Evolutionary conservation across 2,797 vertebrate genomes (phyloP).

Genomic region (Diglossa cyanea): DNA sequence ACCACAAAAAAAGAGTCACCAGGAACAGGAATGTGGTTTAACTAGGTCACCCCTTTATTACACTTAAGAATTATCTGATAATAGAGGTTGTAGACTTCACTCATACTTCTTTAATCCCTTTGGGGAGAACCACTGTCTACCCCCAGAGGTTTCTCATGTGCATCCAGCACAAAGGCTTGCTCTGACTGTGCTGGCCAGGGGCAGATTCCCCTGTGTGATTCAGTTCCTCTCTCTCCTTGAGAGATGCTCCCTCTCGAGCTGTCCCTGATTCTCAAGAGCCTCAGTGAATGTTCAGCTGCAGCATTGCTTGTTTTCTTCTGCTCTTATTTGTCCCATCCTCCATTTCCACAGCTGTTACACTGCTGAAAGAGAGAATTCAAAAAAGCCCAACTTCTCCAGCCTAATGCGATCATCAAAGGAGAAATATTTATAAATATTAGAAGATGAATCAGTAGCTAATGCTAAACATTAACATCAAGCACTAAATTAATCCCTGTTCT

Average conservation of each 20-base stretch:
- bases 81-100: conserved; percentile 19
- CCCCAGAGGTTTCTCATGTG: not conserved
- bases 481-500: not conserved
- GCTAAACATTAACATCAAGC: not conserved
- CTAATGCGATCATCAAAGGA: not conserved
- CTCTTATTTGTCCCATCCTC: not conserved
- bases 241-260: not conserved
- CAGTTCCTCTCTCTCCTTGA: not conserved
- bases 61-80: conserved; percentile 40
- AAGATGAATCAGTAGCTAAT: not conserved
- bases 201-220: not conserved
- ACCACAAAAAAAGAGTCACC: conserved; percentile 20
- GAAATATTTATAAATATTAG: not conserved
- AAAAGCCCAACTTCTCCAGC: not conserved
- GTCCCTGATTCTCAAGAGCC: not conserved
- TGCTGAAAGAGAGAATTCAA: not conserved
- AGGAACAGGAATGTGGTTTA: conserved; percentile 51
- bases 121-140: not conserved
- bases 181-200: not conserved
- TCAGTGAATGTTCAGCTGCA: not conserved
- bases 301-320: not conserved
- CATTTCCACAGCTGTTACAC: not conserved
- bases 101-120: conserved; percentile 30
- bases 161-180: not conserved
- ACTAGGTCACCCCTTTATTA: conserved; percentile 44